Evolutionary conservation across 2,113 vertebrate species (phyloP).

Genomic region (Struthio camelus): DNA sequence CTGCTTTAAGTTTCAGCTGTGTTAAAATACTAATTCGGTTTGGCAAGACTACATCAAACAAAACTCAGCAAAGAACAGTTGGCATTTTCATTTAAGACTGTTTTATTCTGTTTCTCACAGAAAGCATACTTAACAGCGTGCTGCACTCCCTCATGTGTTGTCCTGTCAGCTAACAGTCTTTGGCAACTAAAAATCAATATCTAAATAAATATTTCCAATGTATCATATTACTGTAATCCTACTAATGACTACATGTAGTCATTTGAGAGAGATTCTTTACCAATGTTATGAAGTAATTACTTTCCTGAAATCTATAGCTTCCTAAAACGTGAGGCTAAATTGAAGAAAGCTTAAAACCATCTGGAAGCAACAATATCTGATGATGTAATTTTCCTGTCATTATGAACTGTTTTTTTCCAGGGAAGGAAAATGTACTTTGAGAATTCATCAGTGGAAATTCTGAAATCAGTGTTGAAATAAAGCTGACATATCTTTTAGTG

Average conservation of each 20-base stretch:
- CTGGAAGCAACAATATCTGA: constrained; percentile 33
- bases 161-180: not conserved
- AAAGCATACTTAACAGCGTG: not conserved
- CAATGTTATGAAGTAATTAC: not conserved
- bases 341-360: constrained; percentile 49
- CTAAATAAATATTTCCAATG: not conserved
- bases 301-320: constrained; percentile 7
- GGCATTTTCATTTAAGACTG: not conserved
- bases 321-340: not conserved
- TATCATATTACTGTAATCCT: not conserved
- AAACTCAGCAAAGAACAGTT: constrained; percentile 15
- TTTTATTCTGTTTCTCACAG: not conserved
- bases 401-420: constrained; percentile 13
- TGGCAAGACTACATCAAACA: constrained; percentile 1
- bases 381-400: constrained; percentile 39
- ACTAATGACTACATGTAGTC: not conserved
- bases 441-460: constrained; percentile 34
- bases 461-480: constrained; percentile 42
- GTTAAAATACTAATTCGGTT: constrained; percentile 29
- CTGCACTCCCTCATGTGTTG: not conserved
- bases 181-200: not conserved
- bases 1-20: constrained; percentile 16
- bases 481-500: not conserved
- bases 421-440: constrained; percentile 45
- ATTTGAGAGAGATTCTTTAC: not conserved